A percentile compares a stretch with the other conserved stretches of the same genome.
These are phyloP conservation scores for Catalaphyllia jardinei DNA, from an alignment of 64 coral and sea anemone species.

Conservation along the genomic window DNA sequence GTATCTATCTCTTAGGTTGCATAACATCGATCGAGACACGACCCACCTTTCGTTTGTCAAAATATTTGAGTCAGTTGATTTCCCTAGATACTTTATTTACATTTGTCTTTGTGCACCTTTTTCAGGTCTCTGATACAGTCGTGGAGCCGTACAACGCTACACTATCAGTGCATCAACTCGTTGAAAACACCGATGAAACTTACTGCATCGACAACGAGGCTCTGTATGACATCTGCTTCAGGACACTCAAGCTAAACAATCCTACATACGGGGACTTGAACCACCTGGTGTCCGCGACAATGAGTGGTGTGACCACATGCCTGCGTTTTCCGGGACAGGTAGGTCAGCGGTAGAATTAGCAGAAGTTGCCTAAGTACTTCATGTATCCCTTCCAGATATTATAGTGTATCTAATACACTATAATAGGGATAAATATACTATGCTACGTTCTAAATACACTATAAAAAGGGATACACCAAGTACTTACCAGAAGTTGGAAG, in stretches of 20 bases:
- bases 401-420: too few relatives aligned
- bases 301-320: constrained; percentile 69
- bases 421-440: too few relatives aligned
- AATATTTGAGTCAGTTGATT: too few relatives aligned
- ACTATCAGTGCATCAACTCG: constrained; percentile 65
- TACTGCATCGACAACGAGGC: constrained; percentile 78
- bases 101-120: background rate
- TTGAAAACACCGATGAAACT: constrained; percentile 68
- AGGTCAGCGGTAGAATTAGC: background rate
- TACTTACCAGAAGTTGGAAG: too few relatives aligned
- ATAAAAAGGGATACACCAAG: too few relatives aligned
- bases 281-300: constrained; percentile 64
- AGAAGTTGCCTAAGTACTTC: too few relatives aligned
- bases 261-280: constrained; percentile 72
- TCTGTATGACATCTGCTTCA: constrained; percentile 68
- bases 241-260: constrained; percentile 55
- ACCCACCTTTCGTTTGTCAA: too few relatives aligned
- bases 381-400: too few relatives aligned
- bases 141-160: constrained; percentile 73
- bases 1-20: too few relatives aligned
- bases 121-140: constrained; percentile 55
- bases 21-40: too few relatives aligned
- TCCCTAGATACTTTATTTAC: background rate
- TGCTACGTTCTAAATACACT: too few relatives aligned
- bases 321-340: constrained; percentile 67